Evolutionary conservation across 2,888 invertebrate genomes (phyloP).

Genomic region (Machimus atricapillus): DNA sequence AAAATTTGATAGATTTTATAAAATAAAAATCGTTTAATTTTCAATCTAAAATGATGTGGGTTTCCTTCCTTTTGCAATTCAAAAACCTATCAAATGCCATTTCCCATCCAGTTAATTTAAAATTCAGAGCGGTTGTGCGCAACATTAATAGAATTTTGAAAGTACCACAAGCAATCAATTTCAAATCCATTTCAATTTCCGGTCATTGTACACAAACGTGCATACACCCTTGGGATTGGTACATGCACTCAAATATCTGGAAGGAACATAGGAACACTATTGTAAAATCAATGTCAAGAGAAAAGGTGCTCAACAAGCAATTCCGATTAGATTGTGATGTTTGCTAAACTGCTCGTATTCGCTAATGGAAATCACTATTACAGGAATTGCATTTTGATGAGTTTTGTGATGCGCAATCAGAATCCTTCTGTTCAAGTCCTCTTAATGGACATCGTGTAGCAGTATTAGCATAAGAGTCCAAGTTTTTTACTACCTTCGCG

Average conservation of each 20-base stretch:
- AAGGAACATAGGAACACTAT: background rate
- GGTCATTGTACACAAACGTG: background rate
- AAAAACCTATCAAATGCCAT: background rate
- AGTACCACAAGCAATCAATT: background rate
- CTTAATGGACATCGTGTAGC: background rate
- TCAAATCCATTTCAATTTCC: background rate
- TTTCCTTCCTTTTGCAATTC: background rate
- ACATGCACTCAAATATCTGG: background rate
- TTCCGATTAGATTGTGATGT: background rate
- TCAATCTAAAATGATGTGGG: background rate
- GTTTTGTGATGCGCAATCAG: background rate
- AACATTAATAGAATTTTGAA: background rate
- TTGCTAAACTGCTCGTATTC: background rate
- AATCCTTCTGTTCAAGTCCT: background rate
- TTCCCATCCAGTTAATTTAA: background rate
- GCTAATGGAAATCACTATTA: background rate
- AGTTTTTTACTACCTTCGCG: too few relatives aligned
- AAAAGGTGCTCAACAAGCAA: background rate
- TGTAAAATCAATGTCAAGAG: background rate
- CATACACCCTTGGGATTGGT: background rate
- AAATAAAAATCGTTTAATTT: background rate
- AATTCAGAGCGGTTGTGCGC: background rate
- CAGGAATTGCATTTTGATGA: background rate
- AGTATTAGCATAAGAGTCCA: too few relatives aligned
- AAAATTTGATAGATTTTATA: background rate